Conservation (phyloP, 1,140 invertebrate genomes). For the Anadara kagoshimensis region DNA sequence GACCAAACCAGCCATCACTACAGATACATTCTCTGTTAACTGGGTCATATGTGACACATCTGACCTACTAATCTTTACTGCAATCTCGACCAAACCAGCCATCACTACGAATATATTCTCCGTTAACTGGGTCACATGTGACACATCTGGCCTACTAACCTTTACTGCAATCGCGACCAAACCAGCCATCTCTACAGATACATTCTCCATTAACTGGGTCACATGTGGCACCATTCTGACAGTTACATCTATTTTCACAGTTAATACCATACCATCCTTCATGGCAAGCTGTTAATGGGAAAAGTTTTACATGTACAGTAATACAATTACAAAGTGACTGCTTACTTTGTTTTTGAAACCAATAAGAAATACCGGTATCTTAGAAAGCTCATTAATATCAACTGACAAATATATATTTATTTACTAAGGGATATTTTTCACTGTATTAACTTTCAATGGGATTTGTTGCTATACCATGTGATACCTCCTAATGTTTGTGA, state of each 20-base stretch:
- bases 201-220: conserved; percentile 75
- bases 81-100: conserved; percentile 75
- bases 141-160: conserved; percentile 52
- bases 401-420: no score
- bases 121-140: conserved; percentile 42
- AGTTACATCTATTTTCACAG: conserved; percentile 73
- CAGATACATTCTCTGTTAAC: conserved; percentile 73
- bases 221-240: conserved; percentile 75
- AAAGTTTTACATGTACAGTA: no score
- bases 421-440: no score
- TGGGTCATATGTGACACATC: no score
- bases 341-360: no score
- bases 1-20: conserved; percentile 75
- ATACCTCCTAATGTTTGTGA: no score
- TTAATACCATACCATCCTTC: conserved; percentile 66
- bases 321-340: no score
- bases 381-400: no score
- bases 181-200: conserved; percentile 75
- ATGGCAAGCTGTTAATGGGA: neutral
- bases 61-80: conserved; percentile 64
- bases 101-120: conserved; percentile 75
- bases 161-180: conserved; percentile 71
- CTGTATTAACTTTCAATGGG: no score
- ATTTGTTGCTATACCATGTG: no score
- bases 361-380: no score